Evolutionary conservation across 2,113 vertebrate genomes (phyloP).

Genomic region (Equus quagga): DNA sequence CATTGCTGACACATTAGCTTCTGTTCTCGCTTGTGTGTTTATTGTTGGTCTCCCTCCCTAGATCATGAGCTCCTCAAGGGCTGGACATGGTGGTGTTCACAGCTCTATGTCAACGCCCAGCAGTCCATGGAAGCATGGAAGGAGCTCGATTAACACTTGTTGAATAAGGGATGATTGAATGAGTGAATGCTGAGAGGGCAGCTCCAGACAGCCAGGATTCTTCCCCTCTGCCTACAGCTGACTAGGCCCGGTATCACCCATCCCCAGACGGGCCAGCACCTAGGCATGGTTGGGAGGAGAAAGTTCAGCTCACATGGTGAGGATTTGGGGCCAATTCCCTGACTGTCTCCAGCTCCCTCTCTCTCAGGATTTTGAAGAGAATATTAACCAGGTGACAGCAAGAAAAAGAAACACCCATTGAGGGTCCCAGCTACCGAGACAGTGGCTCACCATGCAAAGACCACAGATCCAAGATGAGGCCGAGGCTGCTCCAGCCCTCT

Average conservation of each 20-base stretch:
- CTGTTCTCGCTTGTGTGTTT: background rate
- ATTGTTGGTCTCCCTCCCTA: background rate
- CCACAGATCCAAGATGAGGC: background rate
- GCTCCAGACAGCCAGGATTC: background rate
- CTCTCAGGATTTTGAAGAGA: background rate
- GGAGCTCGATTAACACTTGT: background rate
- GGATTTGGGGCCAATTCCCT: background rate
- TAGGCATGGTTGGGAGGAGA: no score
- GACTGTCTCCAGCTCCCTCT: background rate
- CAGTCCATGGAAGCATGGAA: background rate
- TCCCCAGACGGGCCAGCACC: background rate
- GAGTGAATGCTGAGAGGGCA: background rate
- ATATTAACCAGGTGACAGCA: background rate
- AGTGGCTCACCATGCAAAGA: background rate
- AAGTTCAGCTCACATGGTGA: background rate
- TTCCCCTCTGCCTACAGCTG: background rate
- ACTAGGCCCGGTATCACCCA: rapidly evolving
- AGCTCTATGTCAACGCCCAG: background rate
- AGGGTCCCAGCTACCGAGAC: background rate
- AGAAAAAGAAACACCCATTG: background rate
- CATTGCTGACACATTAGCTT: background rate
- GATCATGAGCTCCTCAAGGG: background rate
- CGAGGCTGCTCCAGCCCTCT: background rate
- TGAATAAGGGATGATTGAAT: background rate
- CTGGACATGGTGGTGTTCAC: background rate